phyloP scores from a whole-genome alignment of 2,888 invertebrate genomes.

The Nomada ruficornis region DNA sequence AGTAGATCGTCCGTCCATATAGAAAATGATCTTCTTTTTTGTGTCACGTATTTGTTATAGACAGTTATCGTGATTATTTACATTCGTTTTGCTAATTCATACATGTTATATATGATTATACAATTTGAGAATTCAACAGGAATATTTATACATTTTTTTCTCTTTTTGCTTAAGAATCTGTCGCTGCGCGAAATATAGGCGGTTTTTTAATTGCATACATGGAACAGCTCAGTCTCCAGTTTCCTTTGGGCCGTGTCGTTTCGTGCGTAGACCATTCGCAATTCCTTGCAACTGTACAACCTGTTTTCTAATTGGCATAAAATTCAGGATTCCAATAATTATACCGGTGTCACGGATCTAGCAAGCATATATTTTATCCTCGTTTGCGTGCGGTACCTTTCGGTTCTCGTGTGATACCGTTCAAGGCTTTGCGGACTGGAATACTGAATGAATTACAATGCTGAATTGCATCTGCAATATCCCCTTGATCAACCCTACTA shows the following conservation, averaged over 20 bases:
- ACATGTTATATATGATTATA: too few relatives aligned
- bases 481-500: background rate
- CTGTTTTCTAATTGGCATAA: conserved; percentile 27
- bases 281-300: conserved; percentile 16
- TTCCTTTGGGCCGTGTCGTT: background rate
- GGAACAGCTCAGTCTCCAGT: conserved; percentile 1
- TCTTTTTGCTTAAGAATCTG: too few relatives aligned
- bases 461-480: background rate
- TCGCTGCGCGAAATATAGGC: too few relatives aligned
- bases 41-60: too few relatives aligned
- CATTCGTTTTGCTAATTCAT: too few relatives aligned
- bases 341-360: conserved; percentile 8
- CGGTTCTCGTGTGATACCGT: background rate
- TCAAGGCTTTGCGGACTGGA: background rate
- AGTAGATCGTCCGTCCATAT: conserved; percentile 1
- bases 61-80: too few relatives aligned
- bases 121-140: too few relatives aligned
- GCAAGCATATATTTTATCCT: background rate
- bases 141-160: too few relatives aligned
- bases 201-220: conserved; percentile 21
- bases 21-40: conserved; percentile 11
- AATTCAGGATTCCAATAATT: conserved; percentile 25
- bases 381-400: background rate
- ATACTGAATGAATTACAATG: background rate
- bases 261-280: conserved; percentile 6